Base-by-base conservation (phyloP, 2,888 invertebrate species). In the Tortrix viridana region DNA sequence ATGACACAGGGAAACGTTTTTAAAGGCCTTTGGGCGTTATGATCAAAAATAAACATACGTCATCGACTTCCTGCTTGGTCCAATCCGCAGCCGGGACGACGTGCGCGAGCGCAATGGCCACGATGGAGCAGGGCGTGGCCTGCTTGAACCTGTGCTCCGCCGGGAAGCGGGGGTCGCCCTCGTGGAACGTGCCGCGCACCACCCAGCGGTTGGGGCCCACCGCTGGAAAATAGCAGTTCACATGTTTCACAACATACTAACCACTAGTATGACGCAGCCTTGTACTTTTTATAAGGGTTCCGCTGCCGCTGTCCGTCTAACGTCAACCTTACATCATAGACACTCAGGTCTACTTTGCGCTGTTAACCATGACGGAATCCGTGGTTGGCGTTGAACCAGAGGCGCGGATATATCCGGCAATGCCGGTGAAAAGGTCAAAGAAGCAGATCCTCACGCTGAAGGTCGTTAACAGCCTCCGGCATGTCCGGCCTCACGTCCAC, bases 201-300 rank as follows among this genome's bases (percentile, higher is more conserved):
- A 90, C 80, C 92, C 92, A 92, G 3, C 88, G 85, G 14, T 83
- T 82, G 0, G 88, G 84, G 0, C 85, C 89, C 1, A 91, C 81
- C 47, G 91, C 91, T 91, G 71, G n/a, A 41, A 3, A 2, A 1
- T n/a, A n/a, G n/a, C n/a, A n/a, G n/a, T n/a, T n/a, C n/a, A n/a
- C n/a, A n/a, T n/a, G n/a, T n/a, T n/a, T n/a, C n/a, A n/a, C n/a
- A n/a, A n/a, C n/a, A n/a, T n/a, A n/a, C n/a, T n/a, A n/a, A n/a
- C n/a, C n/a, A n/a, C n/a, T n/a, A n/a, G n/a, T n/a, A n/a, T n/a
- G n/a, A n/a, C n/a, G n/a, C n/a, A n/a, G n/a, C n/a, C n/a, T n/a
- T n/a, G n/a, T n/a, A n/a, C n/a, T n/a, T n/a, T n/a, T n/a, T n/a
- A n/a, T n/a, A n/a, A n/a, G n/a, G n/a, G n/a, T n/a, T n/a, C n/a